Evolutionary conservation across 37 sponge, comb jelly and placozoan species (phyloP).

Genomic region (Dysidea cf. avara): DNA sequence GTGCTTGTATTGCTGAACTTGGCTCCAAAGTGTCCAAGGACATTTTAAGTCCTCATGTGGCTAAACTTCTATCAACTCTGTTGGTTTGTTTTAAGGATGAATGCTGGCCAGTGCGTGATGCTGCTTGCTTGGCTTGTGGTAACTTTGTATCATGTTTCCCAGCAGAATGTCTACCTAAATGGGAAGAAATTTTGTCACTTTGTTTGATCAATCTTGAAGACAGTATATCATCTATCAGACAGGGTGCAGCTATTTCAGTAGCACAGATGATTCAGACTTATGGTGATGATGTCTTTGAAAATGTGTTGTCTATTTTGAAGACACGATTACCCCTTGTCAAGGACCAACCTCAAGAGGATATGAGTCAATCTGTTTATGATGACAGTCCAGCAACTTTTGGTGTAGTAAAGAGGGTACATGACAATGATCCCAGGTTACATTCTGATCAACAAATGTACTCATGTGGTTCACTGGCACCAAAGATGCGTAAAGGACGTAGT

Average conservation of each 20-base stretch:
- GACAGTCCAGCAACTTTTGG: constrained; percentile 83
- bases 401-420: constrained; percentile 63
- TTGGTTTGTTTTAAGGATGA: constrained; percentile 91
- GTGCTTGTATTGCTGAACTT: constrained; percentile 93
- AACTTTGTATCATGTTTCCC: constrained; percentile 90
- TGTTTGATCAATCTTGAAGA: constrained; percentile 86
- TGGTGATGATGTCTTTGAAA: constrained; percentile 62
- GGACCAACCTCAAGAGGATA: constrained; percentile 29
- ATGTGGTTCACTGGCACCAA: constrained; percentile 95
- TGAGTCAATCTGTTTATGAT: constrained; percentile 45
- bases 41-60: constrained; percentile 47
- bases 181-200: constrained; percentile 66
- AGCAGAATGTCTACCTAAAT: constrained; percentile 50
- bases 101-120: constrained; percentile 99
- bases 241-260: constrained; percentile 87
- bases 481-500: constrained; percentile 67
- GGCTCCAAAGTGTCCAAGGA: constrained; percentile 71
- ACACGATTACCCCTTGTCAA: constrained; percentile 49
- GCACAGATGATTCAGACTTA: constrained; percentile 73
- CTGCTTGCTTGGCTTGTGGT: constrained; percentile 94
- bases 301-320: constrained; percentile 32
- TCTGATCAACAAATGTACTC: constrained; percentile 83
- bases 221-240: constrained; percentile 90
- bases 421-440: constrained; percentile 27
- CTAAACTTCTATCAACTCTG: constrained; percentile 51